Evolutionary conservation across 2,888 invertebrate genomes (phyloP), one percentile per base, ranked within the genome.

Genomic region (Drosophila parthenogenetica): DNA sequence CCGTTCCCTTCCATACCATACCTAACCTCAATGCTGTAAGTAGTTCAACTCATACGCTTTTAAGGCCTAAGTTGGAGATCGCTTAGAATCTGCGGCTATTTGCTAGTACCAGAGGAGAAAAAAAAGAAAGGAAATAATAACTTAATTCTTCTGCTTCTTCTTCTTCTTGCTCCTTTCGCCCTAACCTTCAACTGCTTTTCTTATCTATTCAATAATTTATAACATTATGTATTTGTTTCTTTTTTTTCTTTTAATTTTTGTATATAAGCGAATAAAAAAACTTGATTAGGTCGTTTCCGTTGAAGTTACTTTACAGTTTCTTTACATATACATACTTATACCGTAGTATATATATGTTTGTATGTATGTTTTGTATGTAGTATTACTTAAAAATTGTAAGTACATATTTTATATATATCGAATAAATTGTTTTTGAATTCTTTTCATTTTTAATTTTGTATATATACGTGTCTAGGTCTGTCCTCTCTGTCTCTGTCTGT

Each of bases 241-340:
- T 45, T 25, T 25, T 46, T 46, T 46, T 46, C 10, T 19, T 55
- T 55, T 43, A 71, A 73, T 75, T 71, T 67, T 79, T 22, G 22
- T 22, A 77, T 80, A 80, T 78, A 85, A 83, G 81, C 83, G 81
- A 87, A 87, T 87, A 85, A 88, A 82, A 77, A 87, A 82, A 87
- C 83, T 81, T 74, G 79, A 81, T 80, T 82, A 80, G 84, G 69
- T 73, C 62, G 65, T 77, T 81, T 60, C 48, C 22, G 60, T 71
- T 63, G 53, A 62, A 65, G 45, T 76, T 75, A 75, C 69, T 82
- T 76, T 84, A 84, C 82, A 82, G 67, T 25, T 73, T 69, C 75
- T 75, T 72, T 75, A 72, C 69, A 77, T 77, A 79, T 71, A 66
- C 69, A 70, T 74, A 58, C n/a, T n/a, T 59, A 77, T 63, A 69